Conservation (phyloP, 2,888 invertebrate species). For the Hyposoter didymator region DNA sequence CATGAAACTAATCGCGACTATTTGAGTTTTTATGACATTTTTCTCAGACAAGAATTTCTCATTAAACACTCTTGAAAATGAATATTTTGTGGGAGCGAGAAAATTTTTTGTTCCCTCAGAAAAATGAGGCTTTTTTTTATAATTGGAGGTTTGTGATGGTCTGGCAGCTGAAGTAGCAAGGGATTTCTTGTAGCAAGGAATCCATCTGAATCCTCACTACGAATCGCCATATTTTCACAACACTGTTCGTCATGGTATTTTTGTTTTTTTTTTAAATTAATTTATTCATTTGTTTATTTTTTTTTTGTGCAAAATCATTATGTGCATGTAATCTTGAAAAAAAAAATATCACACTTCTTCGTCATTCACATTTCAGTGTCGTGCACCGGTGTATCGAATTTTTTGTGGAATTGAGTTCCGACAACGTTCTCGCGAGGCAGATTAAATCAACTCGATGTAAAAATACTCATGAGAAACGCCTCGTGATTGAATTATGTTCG, state of each 20-base stretch:
- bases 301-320: not conserved
- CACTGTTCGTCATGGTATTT: not conserved
- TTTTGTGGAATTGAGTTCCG: not conserved
- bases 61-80: not conserved
- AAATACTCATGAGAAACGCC: not conserved
- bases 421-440: not conserved
- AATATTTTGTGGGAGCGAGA: not conserved
- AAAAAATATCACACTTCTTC: slow-evolving; percentile 43
- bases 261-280: not conserved
- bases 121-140: not conserved
- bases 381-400: not conserved
- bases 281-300: not conserved
- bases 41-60: no score
- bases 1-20: not conserved
- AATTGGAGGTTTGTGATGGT: not conserved
- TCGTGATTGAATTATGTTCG: slow-evolving; percentile 22
- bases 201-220: not conserved
- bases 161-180: not conserved
- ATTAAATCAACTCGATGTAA: slow-evolving; percentile 18
- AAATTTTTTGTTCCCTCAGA: not conserved
- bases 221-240: not conserved
- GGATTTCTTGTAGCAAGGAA: not conserved
- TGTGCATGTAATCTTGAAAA: slow-evolving; percentile 27
- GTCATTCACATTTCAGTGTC: slow-evolving; percentile 41
- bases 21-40: not conserved